phyloP scores from a whole-genome alignment of 2,797 vertebrate genomes.

The Tachyglossus aculeatus region DNA sequence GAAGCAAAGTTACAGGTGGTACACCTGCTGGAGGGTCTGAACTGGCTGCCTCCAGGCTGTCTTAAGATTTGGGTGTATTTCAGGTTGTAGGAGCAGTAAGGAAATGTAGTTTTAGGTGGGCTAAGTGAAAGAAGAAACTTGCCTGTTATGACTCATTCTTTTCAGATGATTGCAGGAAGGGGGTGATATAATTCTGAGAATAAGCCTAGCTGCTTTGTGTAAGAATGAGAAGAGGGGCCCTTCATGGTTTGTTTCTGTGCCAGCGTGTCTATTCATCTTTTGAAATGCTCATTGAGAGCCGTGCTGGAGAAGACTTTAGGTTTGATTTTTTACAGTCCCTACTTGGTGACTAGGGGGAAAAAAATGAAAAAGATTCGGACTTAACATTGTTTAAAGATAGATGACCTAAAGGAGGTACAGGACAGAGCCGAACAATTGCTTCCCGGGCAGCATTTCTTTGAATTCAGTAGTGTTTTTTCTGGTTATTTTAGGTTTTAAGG shows the following conservation, averaged over 20 bases:
- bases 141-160: background rate
- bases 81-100: too few relatives aligned
- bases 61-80: too few relatives aligned
- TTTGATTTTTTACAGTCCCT: slow-evolving; percentile 20
- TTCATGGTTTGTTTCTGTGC: background rate
- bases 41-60: too few relatives aligned
- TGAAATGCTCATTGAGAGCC: slow-evolving; percentile 17
- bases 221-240: background rate
- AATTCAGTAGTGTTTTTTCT: slow-evolving; percentile 1
- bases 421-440: background rate
- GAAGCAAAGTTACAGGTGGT: too few relatives aligned
- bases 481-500: slow-evolving; percentile 23
- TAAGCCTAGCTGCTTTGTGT: background rate
- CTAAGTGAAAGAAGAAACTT: background rate
- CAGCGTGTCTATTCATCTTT: background rate
- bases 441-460: background rate
- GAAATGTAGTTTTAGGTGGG: background rate
- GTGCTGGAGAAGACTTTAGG: background rate
- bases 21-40: too few relatives aligned
- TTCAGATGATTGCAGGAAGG: background rate
- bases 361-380: too few relatives aligned
- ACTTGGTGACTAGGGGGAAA: background rate
- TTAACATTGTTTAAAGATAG: too few relatives aligned
- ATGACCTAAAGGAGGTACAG: too few relatives aligned
- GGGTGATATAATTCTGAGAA: background rate